Percentiles rank a stretch among this genome's conserved stretches.
phyloP scores from a whole-genome alignment of 92 coral and sea anemone species.

The Umimayanthus kanabou region DNA sequence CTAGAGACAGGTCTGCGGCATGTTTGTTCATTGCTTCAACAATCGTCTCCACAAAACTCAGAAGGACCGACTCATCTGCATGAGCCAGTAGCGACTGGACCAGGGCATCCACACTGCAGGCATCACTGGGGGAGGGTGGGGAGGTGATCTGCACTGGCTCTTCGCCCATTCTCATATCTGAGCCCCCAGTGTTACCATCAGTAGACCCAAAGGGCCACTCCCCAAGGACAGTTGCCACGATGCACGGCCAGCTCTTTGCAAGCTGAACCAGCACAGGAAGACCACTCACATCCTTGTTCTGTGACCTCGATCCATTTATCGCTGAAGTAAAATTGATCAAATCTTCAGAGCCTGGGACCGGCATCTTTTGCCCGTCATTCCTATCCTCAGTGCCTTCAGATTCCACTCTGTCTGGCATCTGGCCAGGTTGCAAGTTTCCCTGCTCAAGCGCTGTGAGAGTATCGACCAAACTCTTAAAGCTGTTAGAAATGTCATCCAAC shows the following conservation, averaged over 20 bases:
- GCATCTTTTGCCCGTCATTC: slow-evolving; percentile 13
- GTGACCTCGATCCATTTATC: slow-evolving; percentile 17
- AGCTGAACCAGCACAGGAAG: slow-evolving; percentile 81
- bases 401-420: slow-evolving; percentile 19
- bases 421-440: slow-evolving; percentile 37
- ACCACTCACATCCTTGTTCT: background rate
- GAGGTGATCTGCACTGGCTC: slow-evolving; percentile 31
- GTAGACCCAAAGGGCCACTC: slow-evolving; percentile 49
- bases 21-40: slow-evolving; percentile 80
- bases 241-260: slow-evolving; percentile 82
- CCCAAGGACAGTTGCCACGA: slow-evolving; percentile 79
- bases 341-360: slow-evolving; percentile 23
- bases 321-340: slow-evolving; percentile 29
- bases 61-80: slow-evolving; percentile 71
- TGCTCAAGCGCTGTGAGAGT: slow-evolving; percentile 72
- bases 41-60: slow-evolving; percentile 76
- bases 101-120: slow-evolving; percentile 71
- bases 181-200: slow-evolving; percentile 47
- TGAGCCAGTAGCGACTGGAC: slow-evolving; percentile 74
- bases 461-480: slow-evolving; percentile 79
- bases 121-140: slow-evolving; percentile 35
- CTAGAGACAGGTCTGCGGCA: slow-evolving; percentile 57
- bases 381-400: slow-evolving; percentile 14
- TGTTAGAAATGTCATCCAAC: slow-evolving; percentile 82
- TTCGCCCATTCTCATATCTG: slow-evolving; percentile 44